These are phyloP conservation scores for Chironomus tepperi DNA, from an alignment of 1,140 invertebrate genomes.

Conservation along the genomic window DNA sequence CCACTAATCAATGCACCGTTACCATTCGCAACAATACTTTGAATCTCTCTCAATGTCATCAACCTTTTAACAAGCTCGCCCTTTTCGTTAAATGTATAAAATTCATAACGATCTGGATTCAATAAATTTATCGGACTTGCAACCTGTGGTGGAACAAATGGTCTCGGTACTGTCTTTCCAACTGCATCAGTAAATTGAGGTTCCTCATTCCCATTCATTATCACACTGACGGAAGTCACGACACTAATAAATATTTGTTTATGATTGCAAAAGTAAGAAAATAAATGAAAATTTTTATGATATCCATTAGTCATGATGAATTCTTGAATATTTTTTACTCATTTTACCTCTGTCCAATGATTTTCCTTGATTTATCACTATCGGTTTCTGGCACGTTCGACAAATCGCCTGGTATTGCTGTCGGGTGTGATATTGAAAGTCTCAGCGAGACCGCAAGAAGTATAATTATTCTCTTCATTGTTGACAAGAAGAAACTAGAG, in stretches of 20 bases:
- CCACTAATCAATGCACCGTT: constrained; percentile 46
- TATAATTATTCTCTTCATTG: neutral
- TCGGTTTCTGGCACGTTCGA: constrained; percentile 24
- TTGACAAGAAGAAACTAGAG: neutral
- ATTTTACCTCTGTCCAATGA: constrained; percentile 34
- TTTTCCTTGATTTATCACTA: constrained; percentile 33
- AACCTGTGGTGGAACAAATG: constrained; percentile 44
- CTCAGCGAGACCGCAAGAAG: neutral
- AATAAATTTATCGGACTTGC: constrained; percentile 67
- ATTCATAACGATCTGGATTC: constrained; percentile 71
- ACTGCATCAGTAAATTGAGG: constrained; percentile 52
- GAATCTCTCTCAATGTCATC: constrained; percentile 75
- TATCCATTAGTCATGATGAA: neutral
- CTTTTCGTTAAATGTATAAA: constrained; percentile 72
- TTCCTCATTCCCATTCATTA: constrained; percentile 48
- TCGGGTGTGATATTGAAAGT: constrained; percentile 18
- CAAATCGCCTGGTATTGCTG: neutral
- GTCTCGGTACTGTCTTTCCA: constrained; percentile 49
- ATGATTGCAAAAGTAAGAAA: constrained; percentile 30
- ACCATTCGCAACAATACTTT: constrained; percentile 68
- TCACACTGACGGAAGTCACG: constrained; percentile 50
- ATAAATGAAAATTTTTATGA: constrained; percentile 26
- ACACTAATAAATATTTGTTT: constrained; percentile 45
- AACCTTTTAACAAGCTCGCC: constrained; percentile 69
- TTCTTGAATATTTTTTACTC: neutral